Base-by-base conservation (phyloP, 2,113 vertebrate genomes). In the Nannobrachium achirus region DNA sequence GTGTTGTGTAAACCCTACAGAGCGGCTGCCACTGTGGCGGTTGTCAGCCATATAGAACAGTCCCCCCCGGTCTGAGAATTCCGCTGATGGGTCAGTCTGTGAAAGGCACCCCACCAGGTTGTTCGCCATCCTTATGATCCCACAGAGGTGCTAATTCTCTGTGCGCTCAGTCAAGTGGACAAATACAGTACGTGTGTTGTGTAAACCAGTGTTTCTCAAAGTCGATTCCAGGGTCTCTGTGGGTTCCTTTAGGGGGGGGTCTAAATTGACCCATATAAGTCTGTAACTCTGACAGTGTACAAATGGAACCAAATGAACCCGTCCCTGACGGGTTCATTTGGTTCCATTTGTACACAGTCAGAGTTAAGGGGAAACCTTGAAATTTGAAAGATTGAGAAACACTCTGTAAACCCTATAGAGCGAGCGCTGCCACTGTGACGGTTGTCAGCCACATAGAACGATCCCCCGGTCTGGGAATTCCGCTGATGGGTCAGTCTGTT, bases 51-150 rank as follows among this genome's bases (percentile, higher is more conserved):
- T 60, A 56, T 14, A n/a, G 49, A 74, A 55, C 57, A 48, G 14
- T 39, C 25, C 60, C 41, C n/a, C 60, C 39, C 33, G 16, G 56
- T 41, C 48, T 48, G 64, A 69, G 67, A 69, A 52, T 51, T 6
- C 45, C 14, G 4, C 56, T 38, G 40, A 71, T 71, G 33, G 33
- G 57, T 38, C 10, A n/a, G 33, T 64, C 62, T 76, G 71, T 69
- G 45, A 77, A 78, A 79, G 42, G 39, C 63, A 57, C 77, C 57
- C n/a, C n/a, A n/a, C n/a, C n/a, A n/a, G n/a, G n/a, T n/a, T n/a
- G n/a, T n/a, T 85, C 51, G 59, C 7, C 1, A 7, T 53, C 18
- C 58, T 11, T 67, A 20, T 57, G 25, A 63, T 73, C 46, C 50
- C 51, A 60, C 8, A 63, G 56, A 81, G 18, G 2, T 77, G 68